phyloP scores from a whole-genome alignment of 2,113 vertebrate genomes.

The Poeciliopsis retropinna region DNA sequence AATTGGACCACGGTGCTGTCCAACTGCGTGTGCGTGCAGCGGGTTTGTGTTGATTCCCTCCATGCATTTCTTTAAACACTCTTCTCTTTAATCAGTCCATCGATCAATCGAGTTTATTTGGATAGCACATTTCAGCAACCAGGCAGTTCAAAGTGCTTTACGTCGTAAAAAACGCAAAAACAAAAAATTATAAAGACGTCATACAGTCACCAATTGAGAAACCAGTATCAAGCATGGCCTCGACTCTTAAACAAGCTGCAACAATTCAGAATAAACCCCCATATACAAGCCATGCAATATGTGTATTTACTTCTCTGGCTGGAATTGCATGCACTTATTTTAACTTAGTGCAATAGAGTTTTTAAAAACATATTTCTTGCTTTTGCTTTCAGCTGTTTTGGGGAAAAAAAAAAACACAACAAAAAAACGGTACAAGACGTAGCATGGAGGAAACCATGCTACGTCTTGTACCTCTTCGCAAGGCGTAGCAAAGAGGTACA shows the following conservation, averaged over 20 bases:
- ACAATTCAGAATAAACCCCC: background rate
- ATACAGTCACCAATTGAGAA: too few species aligned
- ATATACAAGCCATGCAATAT: background rate
- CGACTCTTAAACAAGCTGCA: background rate
- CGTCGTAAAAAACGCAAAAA: too few species aligned
- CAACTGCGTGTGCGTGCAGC: background rate
- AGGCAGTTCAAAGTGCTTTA: too few species aligned
- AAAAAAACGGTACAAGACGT: background rate
- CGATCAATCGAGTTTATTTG: too few species aligned
- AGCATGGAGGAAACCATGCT: background rate
- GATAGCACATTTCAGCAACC: too few species aligned
- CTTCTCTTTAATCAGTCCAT: background rate
- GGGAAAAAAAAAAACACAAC: background rate
- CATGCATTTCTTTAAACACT: background rate
- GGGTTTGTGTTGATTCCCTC: background rate
- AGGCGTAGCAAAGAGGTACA: too few species aligned
- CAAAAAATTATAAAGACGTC: too few species aligned
- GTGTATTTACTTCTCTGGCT: background rate
- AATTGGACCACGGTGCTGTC: background rate
- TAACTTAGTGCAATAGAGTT: background rate
- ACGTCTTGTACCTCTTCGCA: too few species aligned
- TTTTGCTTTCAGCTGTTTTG: background rate
- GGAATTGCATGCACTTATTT: background rate
- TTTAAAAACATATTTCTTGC: background rate
- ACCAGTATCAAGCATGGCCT: background rate